Base-by-base conservation (phyloP, 2,888 invertebrate species). In the Scotopteryx bipunctaria region DNA sequence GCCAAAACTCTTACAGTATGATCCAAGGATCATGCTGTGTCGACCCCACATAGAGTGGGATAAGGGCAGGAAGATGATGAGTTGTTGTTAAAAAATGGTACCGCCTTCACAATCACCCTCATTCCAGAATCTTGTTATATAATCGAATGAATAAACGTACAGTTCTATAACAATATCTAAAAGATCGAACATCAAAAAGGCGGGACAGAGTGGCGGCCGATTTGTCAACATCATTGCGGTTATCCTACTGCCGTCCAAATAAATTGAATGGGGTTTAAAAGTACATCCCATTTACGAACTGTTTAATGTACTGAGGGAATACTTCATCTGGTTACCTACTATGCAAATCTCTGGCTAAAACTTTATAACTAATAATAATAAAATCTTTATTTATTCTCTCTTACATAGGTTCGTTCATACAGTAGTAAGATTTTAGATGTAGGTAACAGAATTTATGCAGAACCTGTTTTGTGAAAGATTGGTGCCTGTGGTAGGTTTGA, bases 221-320 rank as follows among this genome's bases (percentile, higher is more conserved):
- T 88, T 87, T 88, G 86, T 88, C 88, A 86, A 86, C 87, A 86
- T 88, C 86, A 84, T 76, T 76, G 79, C 66, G 81, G 81, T 73
- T 74, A 73, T 74, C 69, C 71, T 57, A 63, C 67, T 73, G 75
- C 68, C 77, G 71, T 51, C 69, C 66, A 72, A 77, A 88, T 82
- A 86, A 86, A 88, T 86, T 82, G 83, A 79, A 76, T 78, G 71
- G 72, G 79, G 75, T 76, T 81, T 75, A 79, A 76, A 77, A 69
- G 73, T 57, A 47, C 47, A 50, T 57, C 19, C 38, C 19, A 57
- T 44, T 57, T 49, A 51, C 29, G 42, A 50, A 45, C 31, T 29
- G 38, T 21, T 47, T 50, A 43, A 21, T 40, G 23, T 32, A n/a
- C n/a, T 19, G 1, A 9, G 37, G 11, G 19, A 23, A 17, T 1